Evolutionary conservation across 2,888 invertebrate genomes (phyloP), one percentile per base, ranked within the genome.

Genomic region (Suillia variegata): DNA sequence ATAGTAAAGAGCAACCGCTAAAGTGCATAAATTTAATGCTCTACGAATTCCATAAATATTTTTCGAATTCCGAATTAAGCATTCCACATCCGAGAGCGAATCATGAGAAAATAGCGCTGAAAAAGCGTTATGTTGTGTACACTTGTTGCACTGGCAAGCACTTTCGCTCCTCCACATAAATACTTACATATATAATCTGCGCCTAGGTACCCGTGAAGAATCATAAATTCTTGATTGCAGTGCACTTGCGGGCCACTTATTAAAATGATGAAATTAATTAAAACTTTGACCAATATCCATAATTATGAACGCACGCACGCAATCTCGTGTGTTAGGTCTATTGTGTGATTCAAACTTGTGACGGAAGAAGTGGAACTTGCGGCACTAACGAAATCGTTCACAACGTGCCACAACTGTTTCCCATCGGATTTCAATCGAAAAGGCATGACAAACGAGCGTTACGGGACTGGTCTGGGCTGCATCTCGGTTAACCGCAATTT

Each of bases 21-120:
- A 5, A n/a, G 12, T 67, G 72, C 73, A 72, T 72, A 72, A 74
- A 72, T 72, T 72, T 72, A 74, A 67, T 71, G 72, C 73, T 72
- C 64, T 63, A 63, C 42, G 66, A 67, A 49, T 48, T n/a, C 48
- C 48, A 48, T 48, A 45, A 45, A 45, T 10, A 45, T 45, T n/a
- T 45, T 6, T 45, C 15, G 6, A 45, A 10, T 45, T 45, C 6
- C 18, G 45, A 5, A n/a, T n/a, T n/a, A n/a, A n/a, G n/a, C n/a
- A n/a, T n/a, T n/a, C n/a, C n/a, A n/a, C 48, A 22, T 48, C 13
- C n/a, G 42, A 42, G 42, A 8, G n/a, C n/a, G 13, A n/a, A 21
- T 48, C 54, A n/a, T 58, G 58, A 54, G 58, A 58, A 58, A 53
- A 58, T 48, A 15, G 22, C 54, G 38, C 33, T 15, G 17, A 18